These are phyloP conservation scores for Drosophila imparisetae DNA, from an alignment of 2,888 invertebrate species.

Conservation along the genomic window DNA sequence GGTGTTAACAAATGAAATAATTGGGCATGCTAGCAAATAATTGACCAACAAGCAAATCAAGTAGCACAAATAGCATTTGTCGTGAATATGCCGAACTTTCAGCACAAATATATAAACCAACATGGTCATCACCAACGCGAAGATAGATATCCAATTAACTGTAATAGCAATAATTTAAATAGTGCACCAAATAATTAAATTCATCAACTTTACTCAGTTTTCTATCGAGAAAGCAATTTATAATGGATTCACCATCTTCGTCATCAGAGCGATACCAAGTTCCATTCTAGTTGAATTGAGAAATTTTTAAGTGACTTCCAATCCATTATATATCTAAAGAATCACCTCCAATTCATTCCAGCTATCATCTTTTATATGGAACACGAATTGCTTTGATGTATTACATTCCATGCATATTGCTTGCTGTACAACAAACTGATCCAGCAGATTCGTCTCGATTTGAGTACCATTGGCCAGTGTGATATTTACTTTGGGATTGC, in stretches of 20 bases:
- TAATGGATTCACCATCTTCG: too few relatives aligned
- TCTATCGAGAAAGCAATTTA: too few relatives aligned
- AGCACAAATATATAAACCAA: too few relatives aligned
- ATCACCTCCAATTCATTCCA: conserved; percentile 34
- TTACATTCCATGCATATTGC: background rate
- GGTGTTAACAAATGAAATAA: too few relatives aligned
- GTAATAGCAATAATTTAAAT: too few relatives aligned
- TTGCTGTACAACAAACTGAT: conserved; percentile 16
- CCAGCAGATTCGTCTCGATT: conserved; percentile 2
- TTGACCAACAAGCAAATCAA: conserved; percentile 84
- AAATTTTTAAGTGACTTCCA: background rate
- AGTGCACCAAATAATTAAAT: too few relatives aligned
- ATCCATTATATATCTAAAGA: background rate
- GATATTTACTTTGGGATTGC: conserved; percentile 6
- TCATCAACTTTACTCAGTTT: too few relatives aligned
- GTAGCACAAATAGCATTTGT: conserved; percentile 90
- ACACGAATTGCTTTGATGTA: background rate
- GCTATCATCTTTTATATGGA: background rate
- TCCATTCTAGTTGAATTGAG: conserved; percentile 7
- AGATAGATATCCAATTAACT: too few relatives aligned
- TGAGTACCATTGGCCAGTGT: background rate
- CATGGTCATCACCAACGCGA: too few relatives aligned
- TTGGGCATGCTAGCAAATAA: too few relatives aligned
- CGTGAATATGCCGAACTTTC: conserved; percentile 89
- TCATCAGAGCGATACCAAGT: conserved; percentile 6